Conservation (phyloP, 2,113 vertebrate genomes). For the Pitta sordida region DNA sequence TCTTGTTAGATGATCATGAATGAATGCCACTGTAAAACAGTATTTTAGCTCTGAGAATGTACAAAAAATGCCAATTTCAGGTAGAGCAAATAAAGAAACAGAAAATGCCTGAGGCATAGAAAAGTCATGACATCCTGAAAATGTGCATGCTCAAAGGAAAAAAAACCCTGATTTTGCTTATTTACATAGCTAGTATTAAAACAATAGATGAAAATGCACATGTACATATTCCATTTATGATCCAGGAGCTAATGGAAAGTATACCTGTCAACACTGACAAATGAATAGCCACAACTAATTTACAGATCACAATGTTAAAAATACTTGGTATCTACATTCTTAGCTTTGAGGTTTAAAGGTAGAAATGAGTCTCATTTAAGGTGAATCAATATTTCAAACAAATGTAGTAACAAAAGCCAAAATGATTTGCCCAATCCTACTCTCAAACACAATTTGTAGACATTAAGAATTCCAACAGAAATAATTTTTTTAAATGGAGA, state of each 20-base stretch:
- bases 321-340: background rate
- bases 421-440: background rate
- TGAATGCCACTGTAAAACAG: slow-evolving; percentile 37
- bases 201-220: slow-evolving; percentile 19
- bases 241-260: slow-evolving; percentile 57
- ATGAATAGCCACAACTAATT: slow-evolving; percentile 55
- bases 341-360: background rate
- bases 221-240: slow-evolving; percentile 40
- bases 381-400: background rate
- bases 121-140: background rate
- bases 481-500: background rate
- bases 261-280: slow-evolving; percentile 62
- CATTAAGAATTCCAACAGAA: background rate
- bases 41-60: slow-evolving; percentile 3
- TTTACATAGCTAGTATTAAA: slow-evolving; percentile 23
- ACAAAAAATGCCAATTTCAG: background rate
- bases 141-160: background rate
- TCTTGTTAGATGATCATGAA: slow-evolving; percentile 59
- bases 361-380: background rate
- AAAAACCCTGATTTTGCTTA: slow-evolving; percentile 7
- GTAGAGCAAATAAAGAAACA: background rate
- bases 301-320: slow-evolving; percentile 34
- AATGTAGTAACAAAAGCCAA: background rate
- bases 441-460: background rate
- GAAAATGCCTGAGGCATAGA: background rate